Evolutionary conservation across 2,888 invertebrate species (phyloP), one percentile per base, ranked within the genome.

Genomic region (Bombylius major): DNA sequence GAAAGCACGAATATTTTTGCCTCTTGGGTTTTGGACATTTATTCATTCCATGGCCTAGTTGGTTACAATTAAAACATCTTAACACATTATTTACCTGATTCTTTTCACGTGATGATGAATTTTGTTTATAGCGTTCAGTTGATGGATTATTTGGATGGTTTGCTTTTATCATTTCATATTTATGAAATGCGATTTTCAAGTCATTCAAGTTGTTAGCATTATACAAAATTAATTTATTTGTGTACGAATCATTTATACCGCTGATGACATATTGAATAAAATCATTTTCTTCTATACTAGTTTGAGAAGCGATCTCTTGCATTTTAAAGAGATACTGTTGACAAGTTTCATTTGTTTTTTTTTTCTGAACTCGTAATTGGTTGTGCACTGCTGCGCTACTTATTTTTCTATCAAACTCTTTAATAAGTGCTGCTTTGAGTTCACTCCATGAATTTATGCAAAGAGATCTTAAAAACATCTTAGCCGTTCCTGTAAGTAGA

Each of bases 281-380:
- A 44, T 54, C 49, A 31, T 4, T 32, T 42, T 54, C 48, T 42
- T 54, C 54, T 4, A 48, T 49, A 36, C 32, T 44, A 6, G 49
- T 42, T 33, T 23, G 42, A 5, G 54, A n/a, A 31, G 54, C 42
- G 11, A 54, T 54, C 13, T 54, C 44, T 42, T 49, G 48, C 49
- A 49, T 54, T 11, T 23, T 44, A n/a, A 49, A 48, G 12, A 54
- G n/a, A 32, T 54, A 48, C 6, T 44, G 54, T 42, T 54, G 54
- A 23, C 48, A 33, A 14, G 54, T 46, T 44, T 54, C 54, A 13
- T 48, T 42, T 31, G n/a, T 12, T 36, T 42, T 54, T 33, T 44
- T 39, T 39, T 54, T 54, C 4, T 13, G 42, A 39, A 5, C 36
- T 13, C 44, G 14, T 34, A 54, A 49, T 36, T 49, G 36, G 11